Base-by-base conservation (phyloP, 2,113 vertebrate genomes). In the Zosterops pallidus region DNA sequence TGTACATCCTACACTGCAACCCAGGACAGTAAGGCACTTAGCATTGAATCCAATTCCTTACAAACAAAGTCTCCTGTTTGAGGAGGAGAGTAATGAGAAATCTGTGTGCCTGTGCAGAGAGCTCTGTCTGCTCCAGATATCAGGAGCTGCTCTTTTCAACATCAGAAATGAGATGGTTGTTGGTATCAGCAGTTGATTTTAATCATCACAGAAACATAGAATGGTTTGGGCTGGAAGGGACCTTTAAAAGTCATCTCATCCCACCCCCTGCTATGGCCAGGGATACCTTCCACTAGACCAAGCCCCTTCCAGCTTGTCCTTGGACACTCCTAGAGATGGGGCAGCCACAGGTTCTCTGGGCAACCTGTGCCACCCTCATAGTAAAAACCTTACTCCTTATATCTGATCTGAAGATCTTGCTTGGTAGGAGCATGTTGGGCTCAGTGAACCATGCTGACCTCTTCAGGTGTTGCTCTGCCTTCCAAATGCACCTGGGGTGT, bases 21-120 rank as follows among this genome's bases (percentile, higher is more conserved):
- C n/a, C n/a, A n/a, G n/a, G n/a, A n/a, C n/a, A n/a, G 29, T 79
- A 55, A 0, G 0, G 33, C 2, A 1, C 18, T 59, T 86, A 75
- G 53, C 53, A 10, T 9, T 59, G n/a, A 25, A 85, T 59, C 74
- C 50, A 90, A 75, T 53, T 47, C 65, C n/a, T 64, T 46, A 29
- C n/a, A 33, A 56, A 63, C 9, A 28, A 72, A 84, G 15, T 35
- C 33, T 65, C 15, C 47, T 80, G 53, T 39, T 60, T 37, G 57
- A 37, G 24, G n/a, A 17, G 57, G 24, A 64, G 67, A 56, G 21
- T 21, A 60, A 12, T 1, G 8, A 72, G 50, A 19, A 85, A 26
- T 37, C 26, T 56, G 17, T 25, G 39, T 13, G 28, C 6, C 37
- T 82, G 23, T 33, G 35, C 29, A 23, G 50, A 33, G 33, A 33